Evolutionary conservation across 1,140 invertebrate genomes (phyloP), one percentile per base, ranked within the genome.

Genomic region (Danaus melanippus): DNA sequence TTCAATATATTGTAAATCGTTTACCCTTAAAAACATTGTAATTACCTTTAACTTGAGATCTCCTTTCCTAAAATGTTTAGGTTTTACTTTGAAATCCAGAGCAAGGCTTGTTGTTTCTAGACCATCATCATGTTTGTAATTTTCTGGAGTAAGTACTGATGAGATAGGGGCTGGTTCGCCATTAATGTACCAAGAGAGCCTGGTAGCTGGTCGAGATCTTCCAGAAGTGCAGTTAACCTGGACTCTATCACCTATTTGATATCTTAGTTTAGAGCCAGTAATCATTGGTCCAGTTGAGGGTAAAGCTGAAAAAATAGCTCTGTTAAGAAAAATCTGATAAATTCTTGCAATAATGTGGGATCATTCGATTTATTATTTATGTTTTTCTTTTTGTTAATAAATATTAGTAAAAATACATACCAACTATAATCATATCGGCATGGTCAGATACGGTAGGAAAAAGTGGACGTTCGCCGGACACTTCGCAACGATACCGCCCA

Each of bases 131-230:
- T 78, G 74, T 41, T 68, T 64, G 54, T 75, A 68, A 11, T 82
- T 69, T 7, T 74, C 68, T 1, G 84, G 82, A 8, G 79, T 57
- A 0, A 81, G 66, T 3, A 87, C 65, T 15, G 88, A 80, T 3
- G 72, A 59, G 0, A 79, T 50, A 63, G 89, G 90, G 69, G 94
- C 94, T 67, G 91, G 91, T 67, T 95, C 92, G 41, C 93, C 94
- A 71, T 97, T 97, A 72, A 97, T 94, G 78, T 93, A 94, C 95
- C 95, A 97, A 42, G 90, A 90, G 32, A 97, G 89, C 59, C 93
- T 90, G 9, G 94, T 94, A 0, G 94, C 93, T 0, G 95, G 95
- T 69, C 95, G 92, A 9, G 94, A 96, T 62, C 90, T 87, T 10
- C 92, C 92, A 10, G 94, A 95, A 10, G 94, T 95, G 81, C 95